Conservation (phyloP, 2,113 vertebrate species). For the Pollachius pollachius region DNA sequence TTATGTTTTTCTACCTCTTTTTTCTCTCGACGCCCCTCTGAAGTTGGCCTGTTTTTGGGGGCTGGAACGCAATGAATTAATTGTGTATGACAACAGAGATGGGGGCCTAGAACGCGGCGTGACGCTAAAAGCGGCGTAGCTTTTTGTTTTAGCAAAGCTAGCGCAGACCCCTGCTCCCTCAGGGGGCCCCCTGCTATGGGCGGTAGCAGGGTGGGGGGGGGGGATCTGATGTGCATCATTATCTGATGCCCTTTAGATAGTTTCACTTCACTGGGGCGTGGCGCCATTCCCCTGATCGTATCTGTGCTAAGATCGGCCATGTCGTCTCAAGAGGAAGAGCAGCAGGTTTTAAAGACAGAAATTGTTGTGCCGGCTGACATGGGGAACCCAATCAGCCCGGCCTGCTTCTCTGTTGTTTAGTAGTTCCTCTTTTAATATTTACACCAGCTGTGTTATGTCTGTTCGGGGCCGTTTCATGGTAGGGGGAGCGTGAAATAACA, state of each 20-base stretch:
- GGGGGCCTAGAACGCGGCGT: conserved; percentile 44
- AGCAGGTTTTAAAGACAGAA: neutral
- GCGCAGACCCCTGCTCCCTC: neutral
- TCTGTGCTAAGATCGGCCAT: conserved; percentile 42
- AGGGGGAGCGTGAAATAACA: conserved; percentile 50
- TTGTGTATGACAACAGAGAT: conserved; percentile 56
- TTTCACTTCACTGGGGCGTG: conserved; percentile 25
- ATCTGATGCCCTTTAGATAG: neutral
- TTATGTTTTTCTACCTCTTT: conserved; percentile 1
- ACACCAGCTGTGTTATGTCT: conserved; percentile 32
- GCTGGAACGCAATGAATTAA: conserved; percentile 52
- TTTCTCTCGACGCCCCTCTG: conserved; percentile 42
- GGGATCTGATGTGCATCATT: neutral
- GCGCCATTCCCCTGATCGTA: conserved; percentile 38
- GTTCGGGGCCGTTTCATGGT: conserved; percentile 52
- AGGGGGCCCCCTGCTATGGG: too few relatives aligned
- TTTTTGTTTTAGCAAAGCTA: neutral
- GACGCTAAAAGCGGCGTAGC: conserved; percentile 22
- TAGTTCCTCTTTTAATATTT: conserved; percentile 18
- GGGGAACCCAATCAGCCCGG: too few relatives aligned
- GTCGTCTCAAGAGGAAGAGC: conserved; percentile 19
- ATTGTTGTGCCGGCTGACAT: too few relatives aligned
- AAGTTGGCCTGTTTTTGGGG: conserved; percentile 40
- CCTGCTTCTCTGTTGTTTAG: too few relatives aligned
- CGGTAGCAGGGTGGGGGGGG: too few relatives aligned